Base-by-base conservation (phyloP, 2,888 invertebrate species). In the Drosophila putrida region DNA sequence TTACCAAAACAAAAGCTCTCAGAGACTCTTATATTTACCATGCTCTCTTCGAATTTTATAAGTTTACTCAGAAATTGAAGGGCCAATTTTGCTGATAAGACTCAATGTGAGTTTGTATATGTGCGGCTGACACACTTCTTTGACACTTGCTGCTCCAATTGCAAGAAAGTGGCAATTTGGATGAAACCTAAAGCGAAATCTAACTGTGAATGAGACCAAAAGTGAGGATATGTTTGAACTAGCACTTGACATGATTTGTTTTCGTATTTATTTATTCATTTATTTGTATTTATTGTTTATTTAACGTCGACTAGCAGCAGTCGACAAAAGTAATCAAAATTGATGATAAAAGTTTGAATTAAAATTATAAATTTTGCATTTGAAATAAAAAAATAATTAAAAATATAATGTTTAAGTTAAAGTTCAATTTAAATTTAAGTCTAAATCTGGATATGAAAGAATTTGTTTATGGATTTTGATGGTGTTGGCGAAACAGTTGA, bases 81-180 rank as follows among this genome's bases (percentile, higher is more conserved):
- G 15, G 47, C 57, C 44, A 64, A 50, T 35, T 64, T 58, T n/a
- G 38, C 53, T 64, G 62, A 57, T 68, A 69, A 70, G 69, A 47
- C 6, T 15, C n/a, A 46, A 8, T 15, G 35, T 41, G 25, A 33
- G 31, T 51, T 20, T 51, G 39, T 44, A 38, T 36, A 39, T 27
- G 36, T 50, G 57, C 61, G 71, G 53, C 46, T 65, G 80, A 49
- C 85, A 74, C 60, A 74, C 57, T 78, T 82, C 41, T 66, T 61
- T 70, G 78, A 75, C 78, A 86, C 80, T 82, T 73, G 67, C 68
- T 71, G 77, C 71, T 76, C 73, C 76, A 78, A 60, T 70, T 80
- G 60, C 73, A 65, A 67, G 51, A 54, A 31, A 38, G 41, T 58
- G 20, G 64, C 55, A 41, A 57, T 11, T 43, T 46, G 13, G 20